Percentiles rank a stretch among this genome's conserved stretches.
These are phyloP conservation scores for Charina bottae DNA, from an alignment of 2,113 vertebrate genomes.

Conservation along the genomic window DNA sequence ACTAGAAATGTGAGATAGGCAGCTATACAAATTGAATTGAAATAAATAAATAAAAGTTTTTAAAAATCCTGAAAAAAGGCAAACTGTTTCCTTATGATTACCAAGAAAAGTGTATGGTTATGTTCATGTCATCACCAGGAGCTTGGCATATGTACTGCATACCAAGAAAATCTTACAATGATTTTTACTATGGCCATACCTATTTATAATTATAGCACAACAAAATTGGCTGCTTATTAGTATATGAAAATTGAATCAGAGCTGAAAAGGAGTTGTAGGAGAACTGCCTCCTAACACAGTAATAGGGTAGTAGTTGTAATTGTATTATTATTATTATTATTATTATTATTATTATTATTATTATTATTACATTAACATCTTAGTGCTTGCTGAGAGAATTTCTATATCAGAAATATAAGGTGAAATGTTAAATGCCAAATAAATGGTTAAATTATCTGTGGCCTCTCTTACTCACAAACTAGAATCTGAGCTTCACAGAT, in stretches of 20 bases:
- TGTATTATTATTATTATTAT: neutral
- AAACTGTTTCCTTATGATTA: neutral
- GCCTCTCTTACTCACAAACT: accelerated
- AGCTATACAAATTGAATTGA: neutral
- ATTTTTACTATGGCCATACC: neutral
- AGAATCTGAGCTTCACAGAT: conserved; percentile 11
- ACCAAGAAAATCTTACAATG: neutral
- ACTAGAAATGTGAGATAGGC: neutral
- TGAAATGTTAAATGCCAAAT: conserved; percentile 6
- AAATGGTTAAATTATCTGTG: neutral
- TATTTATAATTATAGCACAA: neutral
- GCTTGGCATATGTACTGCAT: neutral
- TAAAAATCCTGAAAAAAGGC: too few relatives aligned
- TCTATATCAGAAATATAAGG: neutral
- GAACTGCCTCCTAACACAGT: neutral
- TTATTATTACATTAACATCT: neutral
- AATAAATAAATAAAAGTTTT: neutral
- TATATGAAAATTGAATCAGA: neutral
- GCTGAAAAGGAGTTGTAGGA: neutral
- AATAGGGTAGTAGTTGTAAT: neutral
- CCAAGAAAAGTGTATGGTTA: neutral
- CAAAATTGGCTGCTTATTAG: neutral
- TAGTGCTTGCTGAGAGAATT: neutral
- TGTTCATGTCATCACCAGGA: neutral
- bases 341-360: neutral